phyloP scores from a whole-genome alignment of 2,113 vertebrate genomes.

The Callithrix jacchus region DNA sequence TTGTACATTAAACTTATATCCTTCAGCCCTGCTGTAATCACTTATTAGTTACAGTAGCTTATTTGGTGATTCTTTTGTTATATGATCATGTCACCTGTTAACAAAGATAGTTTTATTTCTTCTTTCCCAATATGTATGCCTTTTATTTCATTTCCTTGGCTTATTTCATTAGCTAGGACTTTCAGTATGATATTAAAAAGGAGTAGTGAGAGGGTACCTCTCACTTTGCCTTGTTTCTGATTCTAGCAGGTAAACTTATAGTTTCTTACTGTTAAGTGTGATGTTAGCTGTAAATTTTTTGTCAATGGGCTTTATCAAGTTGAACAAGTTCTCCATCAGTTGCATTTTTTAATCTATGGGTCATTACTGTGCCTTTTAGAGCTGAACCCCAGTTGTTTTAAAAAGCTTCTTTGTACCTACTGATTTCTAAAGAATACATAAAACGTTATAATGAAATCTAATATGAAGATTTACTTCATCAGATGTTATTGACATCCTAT shows the following conservation, averaged over 20 bases:
- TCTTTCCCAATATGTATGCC: not conserved
- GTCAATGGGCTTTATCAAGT: not conserved
- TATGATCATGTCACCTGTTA: not conserved
- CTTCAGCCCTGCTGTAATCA: not conserved
- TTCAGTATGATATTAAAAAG: not conserved
- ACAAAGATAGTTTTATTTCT: not conserved
- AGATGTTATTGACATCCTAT: not conserved
- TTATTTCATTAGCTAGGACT: not conserved
- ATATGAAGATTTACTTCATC: not conserved
- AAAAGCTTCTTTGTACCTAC: too few species aligned
- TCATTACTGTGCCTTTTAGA: not conserved
- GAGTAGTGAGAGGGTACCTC: not conserved
- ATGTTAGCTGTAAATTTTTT: not conserved
- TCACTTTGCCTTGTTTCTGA: not conserved
- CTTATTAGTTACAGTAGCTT: not conserved
- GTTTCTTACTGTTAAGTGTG: not conserved
- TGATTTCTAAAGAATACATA: not conserved
- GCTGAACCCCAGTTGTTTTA: not conserved
- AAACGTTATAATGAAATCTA: not conserved
- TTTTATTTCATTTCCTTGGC: not conserved
- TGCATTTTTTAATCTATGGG: not conserved
- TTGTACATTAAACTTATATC: not conserved
- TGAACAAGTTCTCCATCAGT: not conserved
- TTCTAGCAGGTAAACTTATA: not conserved
- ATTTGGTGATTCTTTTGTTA: not conserved